Evolutionary conservation across 1,140 invertebrate species (phyloP), one percentile per base, ranked within the genome.

Genomic region (Meloidogyne hapla): DNA sequence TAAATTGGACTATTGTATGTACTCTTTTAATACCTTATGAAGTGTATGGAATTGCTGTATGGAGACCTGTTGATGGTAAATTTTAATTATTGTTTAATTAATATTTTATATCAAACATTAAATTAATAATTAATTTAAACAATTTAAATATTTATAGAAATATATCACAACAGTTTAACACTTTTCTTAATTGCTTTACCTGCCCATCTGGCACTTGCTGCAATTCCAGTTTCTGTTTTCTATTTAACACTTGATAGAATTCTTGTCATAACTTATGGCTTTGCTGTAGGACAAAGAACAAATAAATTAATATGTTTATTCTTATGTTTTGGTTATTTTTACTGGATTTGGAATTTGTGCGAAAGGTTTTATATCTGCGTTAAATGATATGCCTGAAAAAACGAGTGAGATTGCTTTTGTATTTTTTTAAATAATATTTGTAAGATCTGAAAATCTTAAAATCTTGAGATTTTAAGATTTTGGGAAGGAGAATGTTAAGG

Each of bases 211-310:
- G 61, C 64, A 13, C 48, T 73, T 3, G 71, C 71, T 33, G 64
- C 40, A 64, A 73, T 73, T 38, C 71, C 71, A 12, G 71, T 73
- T 23, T 73, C 71, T 13, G 71, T 73, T 33, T 73, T 73, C 48
- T 73, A 56, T 28, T 38, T 73, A 61, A 73, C 71, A 18, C 28
- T 73, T 18, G 71, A 73, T 40, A 28, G 71, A 42, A 73, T 73
- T 64, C 56, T 61, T 12, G 64, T 73, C 48, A 73, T 73, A n/a
- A 28, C 23, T 64, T 73, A 26, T 63, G 71, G 48, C n/a, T 38
- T 23, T 33, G 45, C 38, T 2, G 61, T 63, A n/a, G 48, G 70
- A 42, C 23, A 26, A 25, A 21, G 71, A n/a, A 25, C 56, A 38
- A 42, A 61, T 23, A 63, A 63, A n/a, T 73, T 23, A 40, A 18